Percentiles rank a stretch among this genome's conserved stretches.
Evolutionary conservation across 2,797 vertebrate species (phyloP).

Genomic region (Pagetopsis macropterus): DNA sequence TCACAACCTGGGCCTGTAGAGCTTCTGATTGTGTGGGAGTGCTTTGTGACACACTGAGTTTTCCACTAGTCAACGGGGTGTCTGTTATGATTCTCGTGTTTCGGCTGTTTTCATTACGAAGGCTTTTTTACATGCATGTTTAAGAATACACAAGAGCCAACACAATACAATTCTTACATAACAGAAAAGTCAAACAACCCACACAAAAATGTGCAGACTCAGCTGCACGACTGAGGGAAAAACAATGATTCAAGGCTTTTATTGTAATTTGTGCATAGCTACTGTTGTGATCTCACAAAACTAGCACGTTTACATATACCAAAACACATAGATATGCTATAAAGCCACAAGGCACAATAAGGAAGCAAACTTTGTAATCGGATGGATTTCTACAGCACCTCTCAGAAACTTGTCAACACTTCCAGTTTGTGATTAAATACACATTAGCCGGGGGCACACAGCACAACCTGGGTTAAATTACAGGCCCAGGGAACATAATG

Average conservation of each 20-base stretch:
- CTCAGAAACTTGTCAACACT: conserved; percentile 34
- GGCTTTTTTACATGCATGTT: conserved; percentile 36
- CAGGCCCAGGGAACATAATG: conserved; percentile 19
- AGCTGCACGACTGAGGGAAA: conserved; percentile 21
- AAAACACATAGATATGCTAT: neutral
- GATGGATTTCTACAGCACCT: neutral
- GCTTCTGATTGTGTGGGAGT: conserved; percentile 11
- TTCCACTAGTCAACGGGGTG: neutral
- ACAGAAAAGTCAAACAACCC: conserved; percentile 45
- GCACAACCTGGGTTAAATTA: conserved; percentile 36
- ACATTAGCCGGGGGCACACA: conserved; percentile 24
- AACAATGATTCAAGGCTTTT: neutral
- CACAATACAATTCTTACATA: conserved; percentile 65
- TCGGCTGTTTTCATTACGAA: conserved; percentile 35
- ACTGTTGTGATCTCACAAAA: too few relatives aligned
- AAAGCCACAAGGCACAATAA: conserved; percentile 1
- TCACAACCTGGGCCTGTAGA: neutral
- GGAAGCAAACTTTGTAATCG: conserved; percentile 16
- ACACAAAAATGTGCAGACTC: conserved; percentile 33
- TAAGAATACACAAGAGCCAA: conserved; percentile 30
- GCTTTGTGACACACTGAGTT: conserved; percentile 5
- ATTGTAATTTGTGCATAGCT: too few relatives aligned
- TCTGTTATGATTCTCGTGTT: conserved; percentile 17
- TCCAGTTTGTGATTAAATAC: conserved; percentile 35
- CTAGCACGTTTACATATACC: too few relatives aligned